phyloP scores from a whole-genome alignment of 2,888 invertebrate genomes.

The Vandiemenella viatica region DNA sequence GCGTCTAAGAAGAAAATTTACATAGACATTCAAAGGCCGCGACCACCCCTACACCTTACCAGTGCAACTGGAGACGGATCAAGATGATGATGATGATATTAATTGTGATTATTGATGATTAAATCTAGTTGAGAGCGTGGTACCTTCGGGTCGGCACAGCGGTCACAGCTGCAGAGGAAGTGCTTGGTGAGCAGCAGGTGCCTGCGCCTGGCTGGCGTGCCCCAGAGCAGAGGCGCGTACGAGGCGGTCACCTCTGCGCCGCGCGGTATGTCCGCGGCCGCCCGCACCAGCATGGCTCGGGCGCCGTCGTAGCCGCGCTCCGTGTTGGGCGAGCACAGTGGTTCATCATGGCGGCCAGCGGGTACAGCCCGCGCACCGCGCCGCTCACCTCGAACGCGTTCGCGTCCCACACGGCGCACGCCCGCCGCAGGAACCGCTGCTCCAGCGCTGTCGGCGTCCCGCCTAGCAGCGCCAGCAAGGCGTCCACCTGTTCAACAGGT shows the following conservation, averaged over 20 bases:
- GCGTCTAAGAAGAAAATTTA: too few species aligned
- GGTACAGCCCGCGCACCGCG: conserved; percentile 4
- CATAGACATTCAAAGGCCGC: too few species aligned
- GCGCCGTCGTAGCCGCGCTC: conserved; percentile 32
- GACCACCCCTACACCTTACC: too few species aligned
- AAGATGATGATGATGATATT: too few species aligned
- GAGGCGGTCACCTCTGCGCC: conserved; percentile 49
- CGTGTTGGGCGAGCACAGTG: neutral
- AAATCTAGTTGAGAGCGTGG: too few species aligned
- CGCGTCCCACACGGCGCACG: neutral
- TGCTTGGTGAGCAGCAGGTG: conserved; percentile 50
- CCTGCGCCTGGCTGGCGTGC: conserved; percentile 43
- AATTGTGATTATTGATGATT: too few species aligned
- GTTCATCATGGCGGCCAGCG: neutral
- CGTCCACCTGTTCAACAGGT: neutral
- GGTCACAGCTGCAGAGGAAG: conserved; percentile 46
- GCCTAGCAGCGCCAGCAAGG: neutral
- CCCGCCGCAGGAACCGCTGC: neutral
- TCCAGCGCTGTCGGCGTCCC: neutral
- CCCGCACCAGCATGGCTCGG: conserved; percentile 42
- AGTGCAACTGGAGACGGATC: too few species aligned
- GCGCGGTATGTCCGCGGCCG: conserved; percentile 39
- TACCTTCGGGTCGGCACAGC: conserved; percentile 48
- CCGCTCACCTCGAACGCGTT: neutral
- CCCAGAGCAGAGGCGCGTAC: conserved; percentile 52